These are phyloP conservation scores for Euproctis similis DNA, from an alignment of 2,888 invertebrate species.

Conservation along the genomic window DNA sequence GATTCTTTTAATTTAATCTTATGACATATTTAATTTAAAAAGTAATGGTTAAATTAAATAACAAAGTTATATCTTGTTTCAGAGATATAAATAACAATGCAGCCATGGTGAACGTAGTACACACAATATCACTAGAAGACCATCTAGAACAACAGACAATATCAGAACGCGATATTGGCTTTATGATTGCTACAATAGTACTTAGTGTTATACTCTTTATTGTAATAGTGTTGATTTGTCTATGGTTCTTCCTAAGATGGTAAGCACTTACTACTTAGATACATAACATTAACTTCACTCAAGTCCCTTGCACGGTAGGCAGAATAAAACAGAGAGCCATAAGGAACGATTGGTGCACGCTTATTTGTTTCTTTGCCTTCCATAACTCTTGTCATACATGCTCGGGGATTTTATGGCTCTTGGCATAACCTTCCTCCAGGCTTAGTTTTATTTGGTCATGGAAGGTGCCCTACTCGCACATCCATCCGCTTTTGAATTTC, in stretches of 20 bases:
- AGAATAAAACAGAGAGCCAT: too few relatives aligned
- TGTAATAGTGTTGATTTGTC: slow-evolving; percentile 40
- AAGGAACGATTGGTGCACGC: too few relatives aligned
- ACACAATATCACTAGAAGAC: slow-evolving; percentile 53
- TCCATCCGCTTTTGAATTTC: too few relatives aligned
- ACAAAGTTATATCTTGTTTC: slow-evolving; percentile 22
- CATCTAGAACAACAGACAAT: slow-evolving; percentile 48
- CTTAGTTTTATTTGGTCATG: slow-evolving; percentile 20
- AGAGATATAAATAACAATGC: slow-evolving; percentile 50
- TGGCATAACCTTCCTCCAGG: too few relatives aligned
- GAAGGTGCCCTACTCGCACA: too few relatives aligned
- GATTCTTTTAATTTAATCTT: slow-evolving; percentile 8
- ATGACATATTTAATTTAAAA: background rate
- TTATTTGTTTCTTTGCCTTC: too few relatives aligned
- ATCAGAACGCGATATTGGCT: slow-evolving; percentile 45
- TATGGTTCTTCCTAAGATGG: slow-evolving; percentile 58
- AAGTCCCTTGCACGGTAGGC: too few relatives aligned
- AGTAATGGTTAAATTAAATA: background rate
- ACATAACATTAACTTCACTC: too few relatives aligned
- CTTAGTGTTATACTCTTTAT: slow-evolving; percentile 54
- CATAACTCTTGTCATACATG: too few relatives aligned
- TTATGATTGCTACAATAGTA: slow-evolving; percentile 57
- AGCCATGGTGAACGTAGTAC: slow-evolving; percentile 37
- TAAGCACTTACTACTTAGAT: slow-evolving; percentile 25
- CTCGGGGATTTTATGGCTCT: too few relatives aligned